Evolutionary conservation across 2,797 vertebrate genomes (phyloP), one percentile per base, ranked within the genome.

Genomic region (Pelochelys cantorii): DNA sequence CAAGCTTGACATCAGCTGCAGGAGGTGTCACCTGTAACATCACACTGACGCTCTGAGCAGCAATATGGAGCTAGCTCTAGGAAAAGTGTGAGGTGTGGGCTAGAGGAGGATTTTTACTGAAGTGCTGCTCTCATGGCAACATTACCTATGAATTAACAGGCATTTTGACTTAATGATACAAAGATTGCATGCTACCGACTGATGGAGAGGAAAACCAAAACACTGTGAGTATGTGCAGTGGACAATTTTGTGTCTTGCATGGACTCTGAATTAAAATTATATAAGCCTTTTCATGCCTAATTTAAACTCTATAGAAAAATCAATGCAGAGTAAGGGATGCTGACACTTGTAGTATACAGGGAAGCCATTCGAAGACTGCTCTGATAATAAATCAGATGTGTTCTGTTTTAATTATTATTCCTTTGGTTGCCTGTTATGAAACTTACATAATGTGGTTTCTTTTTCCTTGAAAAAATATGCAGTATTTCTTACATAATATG

Each of bases 21-120:
- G 97, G 97, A 97, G 97, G 92, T 97, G 96, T 88, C 97, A 98
- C 97, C 97, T 97, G 97, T 97, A 97, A 97, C 94, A 83, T 96
- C 96, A 96, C 86, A 95, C 91, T 97, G 96, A 97, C 78, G 97
- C 95, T 87, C 95, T 60, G 93, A 94, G 88, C 90, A 53, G 90
- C 87, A 31, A 27, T 77, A 92, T 95, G 95, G 96, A 96, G 81
- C 87, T 90, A 27, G 88, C 37, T 3, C 79, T 83, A 20, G 90
- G 91, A 94, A 94, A 93, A 92, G 42, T 93, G 79, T 88, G 84
- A 93, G 96, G 88, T 89, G 90, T 83, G 97, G 86, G 10, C 85
- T 29, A 1, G 57, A 71, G 95, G 20, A 95, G 91, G 84, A 75
- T 95, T 68, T 20, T 87, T 57, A 23, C 92, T 88, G 75, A 52